phyloP scores from a whole-genome alignment of 2,888 invertebrate species.

The Sinopyrophorus schimmeli region DNA sequence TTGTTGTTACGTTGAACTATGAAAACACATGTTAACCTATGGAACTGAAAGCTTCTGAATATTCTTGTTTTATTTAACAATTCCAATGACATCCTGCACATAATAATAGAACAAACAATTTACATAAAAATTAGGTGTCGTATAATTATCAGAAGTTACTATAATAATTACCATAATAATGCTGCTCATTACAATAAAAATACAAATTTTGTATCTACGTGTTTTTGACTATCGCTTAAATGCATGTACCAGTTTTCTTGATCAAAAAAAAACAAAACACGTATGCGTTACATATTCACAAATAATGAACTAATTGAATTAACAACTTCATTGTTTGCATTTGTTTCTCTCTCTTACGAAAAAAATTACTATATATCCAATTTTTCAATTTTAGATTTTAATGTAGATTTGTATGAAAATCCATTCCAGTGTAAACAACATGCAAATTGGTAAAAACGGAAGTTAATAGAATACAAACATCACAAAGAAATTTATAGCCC shows the following conservation, averaged over 20 bases:
- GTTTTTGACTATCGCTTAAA: too few species aligned
- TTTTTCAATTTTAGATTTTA: constrained; percentile 44
- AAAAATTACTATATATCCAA: constrained; percentile 34
- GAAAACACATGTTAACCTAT: too few species aligned
- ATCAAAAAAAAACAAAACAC: too few species aligned
- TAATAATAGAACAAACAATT: constrained; percentile 17
- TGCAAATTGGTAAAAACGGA: constrained; percentile 44
- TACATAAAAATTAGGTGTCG: constrained; percentile 14
- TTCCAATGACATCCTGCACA: constrained; percentile 2
- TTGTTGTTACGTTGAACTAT: too few species aligned
- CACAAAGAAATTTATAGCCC: constrained; percentile 41
- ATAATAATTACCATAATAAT: constrained; percentile 24
- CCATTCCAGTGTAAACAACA: constrained; percentile 42
- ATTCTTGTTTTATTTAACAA: constrained; percentile 3
- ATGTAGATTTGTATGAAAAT: constrained; percentile 43
- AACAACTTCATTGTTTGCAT: too few species aligned
- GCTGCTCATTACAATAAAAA: constrained; percentile 22
- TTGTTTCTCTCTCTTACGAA: constrained; percentile 13
- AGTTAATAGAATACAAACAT: constrained; percentile 44
- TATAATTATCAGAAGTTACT: constrained; percentile 24
- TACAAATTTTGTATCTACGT: too few species aligned
- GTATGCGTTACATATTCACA: too few species aligned
- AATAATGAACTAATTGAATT: constrained; percentile 18
- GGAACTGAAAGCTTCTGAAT: too few species aligned
- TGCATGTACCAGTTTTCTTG: too few species aligned